Base-by-base conservation (phyloP, 2,113 vertebrate genomes). In the Oxygymnocypris stewartii region DNA sequence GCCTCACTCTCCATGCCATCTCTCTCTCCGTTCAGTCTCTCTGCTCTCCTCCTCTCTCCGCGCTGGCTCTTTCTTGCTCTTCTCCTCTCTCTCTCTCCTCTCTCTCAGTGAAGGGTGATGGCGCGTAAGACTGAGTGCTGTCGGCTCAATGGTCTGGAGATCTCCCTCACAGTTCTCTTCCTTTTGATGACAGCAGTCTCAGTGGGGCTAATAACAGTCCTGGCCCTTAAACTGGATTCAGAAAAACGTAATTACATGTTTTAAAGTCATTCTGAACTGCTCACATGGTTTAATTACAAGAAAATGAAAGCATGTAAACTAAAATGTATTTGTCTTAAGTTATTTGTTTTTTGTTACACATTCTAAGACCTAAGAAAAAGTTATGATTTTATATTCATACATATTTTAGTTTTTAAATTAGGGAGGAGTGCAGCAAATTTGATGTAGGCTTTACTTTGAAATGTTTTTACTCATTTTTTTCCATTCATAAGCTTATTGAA, bases 81-180 rank as follows among this genome's bases (percentile, higher is more conserved):
- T n/a, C n/a, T n/a, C n/a, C n/a, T n/a, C n/a, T n/a, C n/a, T n/a
- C n/a, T n/a, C 28, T 31, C 28, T 31, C 28, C 28, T 31, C 28
- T 31, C 28, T 82, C 44, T 54, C 69, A 78, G 88, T 88, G 28
- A 37, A 78, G 82, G 9, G 65, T 10, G 0, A 94, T 95, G 94
- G 89, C 81, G 9, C 13, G 28, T 65, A 93, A 89, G 87, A 42
- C 25, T 0, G n/a, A 3, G n/a, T 91, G 91, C 51, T 88, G 91
- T 14, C 91, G 91, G 4, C 88, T 92, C 83, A 94, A 94, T 13
- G 31, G 23, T 1, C 87, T 96, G 85, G 94, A 95, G 89, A 40
- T 89, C 1, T 67, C 89, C 2, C 92, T 97, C n/a, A 87, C 92
- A 1, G 10, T 94, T 16, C 91, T 96, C 69, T 94, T 97, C 13